phyloP scores from a whole-genome alignment of 2,113 vertebrate species.

The Australoheros scitulus region DNA sequence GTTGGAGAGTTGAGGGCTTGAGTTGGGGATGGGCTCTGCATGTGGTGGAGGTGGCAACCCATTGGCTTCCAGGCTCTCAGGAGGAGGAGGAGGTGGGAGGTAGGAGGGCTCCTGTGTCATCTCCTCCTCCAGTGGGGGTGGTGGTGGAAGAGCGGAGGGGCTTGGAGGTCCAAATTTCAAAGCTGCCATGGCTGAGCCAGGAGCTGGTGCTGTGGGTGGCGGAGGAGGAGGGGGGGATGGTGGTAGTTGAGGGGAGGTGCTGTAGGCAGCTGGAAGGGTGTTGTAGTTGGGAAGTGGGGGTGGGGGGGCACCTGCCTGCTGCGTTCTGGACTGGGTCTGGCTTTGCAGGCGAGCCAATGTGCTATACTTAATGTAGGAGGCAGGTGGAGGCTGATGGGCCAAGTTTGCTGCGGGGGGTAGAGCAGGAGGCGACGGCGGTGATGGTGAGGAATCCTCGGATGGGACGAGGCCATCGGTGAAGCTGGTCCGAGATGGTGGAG shows the following conservation, averaged over 20 bases:
- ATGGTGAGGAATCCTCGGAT: slow-evolving; percentile 80
- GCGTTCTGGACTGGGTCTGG: slow-evolving; percentile 72
- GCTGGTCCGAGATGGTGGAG: slow-evolving; percentile 68
- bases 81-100: slow-evolving; percentile 62
- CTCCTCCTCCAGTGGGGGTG: slow-evolving; percentile 73
- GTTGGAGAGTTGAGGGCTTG: slow-evolving; percentile 63
- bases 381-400: slow-evolving; percentile 70
- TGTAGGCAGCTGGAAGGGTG: slow-evolving; percentile 75
- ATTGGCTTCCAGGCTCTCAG: slow-evolving; percentile 64
- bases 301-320: not conserved
- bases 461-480: slow-evolving; percentile 77
- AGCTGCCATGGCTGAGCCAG: slow-evolving; percentile 85
- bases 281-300: slow-evolving; percentile 60
- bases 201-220: slow-evolving; percentile 68
- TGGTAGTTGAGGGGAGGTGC: slow-evolving; percentile 75
- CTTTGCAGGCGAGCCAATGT: slow-evolving; percentile 86
- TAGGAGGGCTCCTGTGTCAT: slow-evolving; percentile 37
- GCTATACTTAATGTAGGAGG: slow-evolving; percentile 88
- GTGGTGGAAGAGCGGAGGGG: slow-evolving; percentile 77
- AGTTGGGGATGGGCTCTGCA: slow-evolving; percentile 7
- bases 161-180: slow-evolving; percentile 80
- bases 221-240: slow-evolving; percentile 80
- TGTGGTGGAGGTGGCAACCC: slow-evolving; percentile 66
- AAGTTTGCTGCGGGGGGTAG: slow-evolving; percentile 56
- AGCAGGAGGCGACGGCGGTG: slow-evolving; percentile 78